Base-by-base conservation (phyloP, 2,888 invertebrate genomes). In the Molorchus minor region DNA sequence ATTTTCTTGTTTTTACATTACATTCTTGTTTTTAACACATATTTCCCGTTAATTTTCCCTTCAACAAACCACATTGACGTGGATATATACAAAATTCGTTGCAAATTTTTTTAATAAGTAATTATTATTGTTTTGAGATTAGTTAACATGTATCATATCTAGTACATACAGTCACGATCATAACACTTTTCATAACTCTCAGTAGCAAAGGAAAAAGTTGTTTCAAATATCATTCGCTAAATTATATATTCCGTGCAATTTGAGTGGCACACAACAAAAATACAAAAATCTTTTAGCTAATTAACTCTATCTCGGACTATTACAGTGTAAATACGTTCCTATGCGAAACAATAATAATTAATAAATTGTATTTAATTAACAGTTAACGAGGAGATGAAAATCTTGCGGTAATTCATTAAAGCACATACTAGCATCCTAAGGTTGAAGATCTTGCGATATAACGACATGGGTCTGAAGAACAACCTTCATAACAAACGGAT, bases 381-480 rank as follows among this genome's bases (percentile, higher is more conserved):
- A 49, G 33, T 49, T 20, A 49, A 10, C 12, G 25, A 25, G 25
- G 25, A 49, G 25, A 25, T 38, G 17, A 10, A 10, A 21, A 20
- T 36, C 35, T 20, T 3, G 10, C 10, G 13, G 41, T 30, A 30
- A 52, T 41, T 40, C 25, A 52, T 52, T 52, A 41, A 52, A 33
- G 12, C 17, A 30, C 16, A 41, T 12, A 30, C 29, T 17, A 40
- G 17, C 30, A 40, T 16, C 8, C 10, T 41, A 30, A 41, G 41
- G 41, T 52, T 20, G 29, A 17, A 41, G 49, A 30, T 52, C 40
- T 15, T 12, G 19, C 52, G n/a, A n/a, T 19, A 41, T 29, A 52
- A 41, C 40, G 21, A 25, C 21, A 38, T 19, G 29, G 41, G 41
- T 30, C 41, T 30, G 21, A 52, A 41, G 41, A 52, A 41, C 20